A percentile compares a stretch with the other conserved stretches of the same genome.
These are phyloP conservation scores for Danio rerio DNA, from an alignment of 2,113 vertebrate genomes.

Conservation along the genomic window GRCz12tu NC_133182.1:13836001-13836500, in stretches of 20 bases:
- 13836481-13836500: not conserved
- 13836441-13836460: not conserved
- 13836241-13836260: not conserved
- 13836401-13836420: not conserved
- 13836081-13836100: no score
- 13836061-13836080: no score
- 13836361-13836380: not conserved
- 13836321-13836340: not conserved
- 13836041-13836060: no score
- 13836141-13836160: no score
- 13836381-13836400: no score
- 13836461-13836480: not conserved
- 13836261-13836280: not conserved
- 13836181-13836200: not conserved
- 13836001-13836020: no score
- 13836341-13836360: not conserved
- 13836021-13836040: no score
- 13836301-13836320: not conserved
- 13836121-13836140: no score
- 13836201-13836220: not conserved
- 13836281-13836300: not conserved
- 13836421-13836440: no score
- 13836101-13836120: no score
- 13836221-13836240: not conserved
- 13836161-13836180: no score